Evolutionary conservation across 92 coral and sea anemone species (phyloP).

Genomic region (Porites evermanni): DNA sequence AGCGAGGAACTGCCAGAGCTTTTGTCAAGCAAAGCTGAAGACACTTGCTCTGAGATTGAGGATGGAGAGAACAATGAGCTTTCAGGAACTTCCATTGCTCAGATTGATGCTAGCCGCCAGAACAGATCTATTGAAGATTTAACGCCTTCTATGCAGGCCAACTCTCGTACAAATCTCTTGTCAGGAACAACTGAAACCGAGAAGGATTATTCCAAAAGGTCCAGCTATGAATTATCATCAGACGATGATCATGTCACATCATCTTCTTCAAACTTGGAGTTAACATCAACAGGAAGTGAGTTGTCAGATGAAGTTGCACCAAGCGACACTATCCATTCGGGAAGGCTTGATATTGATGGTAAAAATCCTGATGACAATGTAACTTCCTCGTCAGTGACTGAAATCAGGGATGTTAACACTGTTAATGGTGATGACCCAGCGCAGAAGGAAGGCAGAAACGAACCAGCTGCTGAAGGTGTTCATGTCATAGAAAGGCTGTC

Average conservation of each 20-base stretch:
- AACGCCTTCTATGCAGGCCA: not conserved
- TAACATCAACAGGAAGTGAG: constrained; percentile 38
- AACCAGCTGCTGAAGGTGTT: not conserved
- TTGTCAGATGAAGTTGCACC: constrained; percentile 19
- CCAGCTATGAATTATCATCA: constrained; percentile 23
- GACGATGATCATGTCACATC: constrained; percentile 24
- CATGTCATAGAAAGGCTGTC: constrained; percentile 18
- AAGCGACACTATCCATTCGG: not conserved
- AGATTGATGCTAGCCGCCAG: not conserved
- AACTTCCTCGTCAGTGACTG: not conserved
- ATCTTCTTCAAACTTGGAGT: constrained; percentile 39
- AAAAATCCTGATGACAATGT: not conserved
- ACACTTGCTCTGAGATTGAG: constrained; percentile 10
- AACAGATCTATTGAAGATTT: not conserved
- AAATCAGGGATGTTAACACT: not conserved
- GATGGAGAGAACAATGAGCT: constrained; percentile 11
- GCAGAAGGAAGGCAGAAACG: not conserved
- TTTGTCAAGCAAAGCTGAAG: constrained; percentile 31
- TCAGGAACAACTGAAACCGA: constrained; percentile 5
- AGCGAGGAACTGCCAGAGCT: constrained; percentile 37
- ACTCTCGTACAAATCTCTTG: constrained; percentile 4
- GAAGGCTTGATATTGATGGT: not conserved
- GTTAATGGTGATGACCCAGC: not conserved
- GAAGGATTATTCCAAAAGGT: not conserved
- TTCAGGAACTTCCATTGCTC: not conserved